Evolutionary conservation across 2,888 invertebrate species (phyloP).

Genomic region (Lathronympha strigana): DNA sequence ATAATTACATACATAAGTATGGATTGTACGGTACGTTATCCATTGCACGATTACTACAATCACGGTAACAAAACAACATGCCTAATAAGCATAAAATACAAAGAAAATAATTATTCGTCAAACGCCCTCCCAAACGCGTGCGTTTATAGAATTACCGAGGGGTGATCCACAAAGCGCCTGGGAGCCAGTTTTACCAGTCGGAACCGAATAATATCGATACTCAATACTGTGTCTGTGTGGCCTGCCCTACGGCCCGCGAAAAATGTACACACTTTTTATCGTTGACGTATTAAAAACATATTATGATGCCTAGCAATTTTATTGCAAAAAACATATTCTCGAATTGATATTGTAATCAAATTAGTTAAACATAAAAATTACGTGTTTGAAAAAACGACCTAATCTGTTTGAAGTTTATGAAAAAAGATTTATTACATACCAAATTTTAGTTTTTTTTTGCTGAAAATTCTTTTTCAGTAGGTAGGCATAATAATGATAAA

Average conservation of each 20-base stretch:
- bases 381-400: too few relatives aligned
- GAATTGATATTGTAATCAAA: too few relatives aligned
- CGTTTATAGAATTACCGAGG: constrained; percentile 5
- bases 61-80: constrained; percentile 11
- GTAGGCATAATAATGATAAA: too few relatives aligned
- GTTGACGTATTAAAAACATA: neutral
- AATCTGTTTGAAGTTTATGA: too few relatives aligned
- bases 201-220: too few relatives aligned
- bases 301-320: too few relatives aligned
- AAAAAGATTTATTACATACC: too few relatives aligned
- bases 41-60: constrained; percentile 3
- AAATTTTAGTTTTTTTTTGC: too few relatives aligned
- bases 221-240: too few relatives aligned
- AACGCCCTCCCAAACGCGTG: constrained; percentile 9
- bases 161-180: neutral
- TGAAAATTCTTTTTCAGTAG: too few relatives aligned
- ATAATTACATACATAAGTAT: constrained; percentile 1
- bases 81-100: constrained; percentile 16
- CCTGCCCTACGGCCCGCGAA: neutral
- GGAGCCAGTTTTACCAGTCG: constrained; percentile 12
- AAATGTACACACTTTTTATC: neutral
- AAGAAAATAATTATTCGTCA: constrained; percentile 24
- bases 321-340: too few relatives aligned
- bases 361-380: too few relatives aligned
- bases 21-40: neutral